Conservation (phyloP, 2,888 invertebrate genomes). For the Drosophila kambysellisi region DNA sequence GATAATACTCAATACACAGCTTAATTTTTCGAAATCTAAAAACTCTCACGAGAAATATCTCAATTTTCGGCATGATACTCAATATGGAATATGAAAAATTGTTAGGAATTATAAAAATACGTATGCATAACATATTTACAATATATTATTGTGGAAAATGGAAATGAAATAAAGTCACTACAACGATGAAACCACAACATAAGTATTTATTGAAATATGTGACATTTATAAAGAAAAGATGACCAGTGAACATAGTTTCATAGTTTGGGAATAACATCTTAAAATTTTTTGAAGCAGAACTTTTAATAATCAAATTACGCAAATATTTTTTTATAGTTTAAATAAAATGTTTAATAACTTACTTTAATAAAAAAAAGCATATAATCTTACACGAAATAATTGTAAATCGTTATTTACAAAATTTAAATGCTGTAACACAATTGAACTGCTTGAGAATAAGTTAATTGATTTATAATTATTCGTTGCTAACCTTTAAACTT, state of each 20-base stretch:
- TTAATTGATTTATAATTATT: slow-evolving; percentile 18
- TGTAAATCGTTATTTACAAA: not conserved
- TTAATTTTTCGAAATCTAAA: not conserved
- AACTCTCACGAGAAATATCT: not conserved
- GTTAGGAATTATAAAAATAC: not conserved
- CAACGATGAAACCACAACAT: too few species aligned
- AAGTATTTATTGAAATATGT: not conserved
- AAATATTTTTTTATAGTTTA: too few species aligned
- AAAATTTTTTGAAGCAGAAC: not conserved
- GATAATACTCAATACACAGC: not conserved
- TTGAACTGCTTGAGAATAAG: not conserved
- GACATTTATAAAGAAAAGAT: not conserved
- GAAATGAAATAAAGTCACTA: not conserved
- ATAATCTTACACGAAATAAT: not conserved
- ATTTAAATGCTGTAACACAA: not conserved
- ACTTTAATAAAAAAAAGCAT: not conserved
- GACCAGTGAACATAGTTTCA: not conserved
- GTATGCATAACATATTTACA: not conserved
- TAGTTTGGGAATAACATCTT: not conserved
- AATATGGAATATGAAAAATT: not conserved
- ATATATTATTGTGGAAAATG: not conserved
- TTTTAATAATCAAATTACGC: not conserved
- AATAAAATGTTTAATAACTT: not conserved
- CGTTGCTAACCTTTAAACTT: slow-evolving; percentile 7
- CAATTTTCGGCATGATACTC: not conserved